Conservation (phyloP, 2,888 invertebrate species). For the Micropterix aruncella region DNA sequence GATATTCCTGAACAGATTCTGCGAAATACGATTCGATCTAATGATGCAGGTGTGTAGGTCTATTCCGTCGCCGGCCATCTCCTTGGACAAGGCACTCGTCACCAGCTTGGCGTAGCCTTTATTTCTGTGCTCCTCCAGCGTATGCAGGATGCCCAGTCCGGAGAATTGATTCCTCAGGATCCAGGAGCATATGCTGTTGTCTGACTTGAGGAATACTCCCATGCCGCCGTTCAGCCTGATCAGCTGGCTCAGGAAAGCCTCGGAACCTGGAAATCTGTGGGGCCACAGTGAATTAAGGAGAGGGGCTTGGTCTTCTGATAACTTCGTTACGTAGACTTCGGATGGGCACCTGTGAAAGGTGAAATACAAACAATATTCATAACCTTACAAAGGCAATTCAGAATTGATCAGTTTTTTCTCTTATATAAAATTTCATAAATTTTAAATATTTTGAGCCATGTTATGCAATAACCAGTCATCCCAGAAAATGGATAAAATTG, state of each 20-base stretch:
- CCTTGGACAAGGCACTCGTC: slow-evolving; percentile 17
- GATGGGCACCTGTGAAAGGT: slow-evolving; percentile 19
- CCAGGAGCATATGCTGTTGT: slow-evolving; percentile 21
- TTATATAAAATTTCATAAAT: too few species aligned
- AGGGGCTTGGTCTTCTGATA: slow-evolving; percentile 15
- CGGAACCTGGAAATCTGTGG: slow-evolving; percentile 16
- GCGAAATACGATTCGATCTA: slow-evolving; percentile 17
- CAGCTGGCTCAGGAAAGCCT: slow-evolving; percentile 16
- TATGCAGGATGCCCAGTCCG: slow-evolving; percentile 20
- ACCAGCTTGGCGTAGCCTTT: slow-evolving; percentile 22
- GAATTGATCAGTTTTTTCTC: too few species aligned
- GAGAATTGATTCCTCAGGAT: slow-evolving; percentile 18
- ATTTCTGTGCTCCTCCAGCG: slow-evolving; percentile 17
- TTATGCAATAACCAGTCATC: too few species aligned
- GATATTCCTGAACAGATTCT: slow-evolving; percentile 18
- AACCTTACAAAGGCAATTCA: too few species aligned
- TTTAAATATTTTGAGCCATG: too few species aligned
- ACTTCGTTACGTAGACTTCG: slow-evolving; percentile 17
- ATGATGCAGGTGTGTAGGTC: slow-evolving; percentile 17
- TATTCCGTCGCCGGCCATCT: slow-evolving; percentile 18
- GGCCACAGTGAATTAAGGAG: slow-evolving; percentile 20
- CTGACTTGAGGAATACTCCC: slow-evolving; percentile 20
- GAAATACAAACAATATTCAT: too few species aligned
- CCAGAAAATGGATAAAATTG: too few species aligned
- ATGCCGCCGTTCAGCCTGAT: slow-evolving; percentile 20